Conservation (phyloP, 2,888 invertebrate species). For the Erynnis tages region DNA sequence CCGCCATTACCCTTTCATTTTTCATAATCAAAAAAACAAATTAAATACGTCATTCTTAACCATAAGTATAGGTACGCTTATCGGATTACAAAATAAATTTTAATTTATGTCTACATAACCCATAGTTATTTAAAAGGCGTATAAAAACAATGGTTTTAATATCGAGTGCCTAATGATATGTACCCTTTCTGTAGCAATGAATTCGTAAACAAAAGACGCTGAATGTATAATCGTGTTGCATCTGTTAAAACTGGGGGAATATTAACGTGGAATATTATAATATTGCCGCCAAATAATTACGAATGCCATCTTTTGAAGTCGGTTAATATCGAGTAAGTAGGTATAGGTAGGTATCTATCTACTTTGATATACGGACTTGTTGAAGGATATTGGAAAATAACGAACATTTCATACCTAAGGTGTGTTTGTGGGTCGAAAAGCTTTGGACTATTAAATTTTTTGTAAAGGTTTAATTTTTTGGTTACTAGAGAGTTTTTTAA, state of each 20-base stretch:
- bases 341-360: neutral
- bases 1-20: no score
- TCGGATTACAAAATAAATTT: neutral
- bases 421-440: no score
- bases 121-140: conserved; percentile 19
- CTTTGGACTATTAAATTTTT: no score
- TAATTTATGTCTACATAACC: conserved; percentile 6
- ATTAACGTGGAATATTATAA: conserved; percentile 34
- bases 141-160: conserved; percentile 46
- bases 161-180: conserved; percentile 64
- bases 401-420: no score
- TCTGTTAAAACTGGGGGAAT: conserved; percentile 57
- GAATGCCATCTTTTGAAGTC: neutral
- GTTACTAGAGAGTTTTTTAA: no score
- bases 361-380: neutral
- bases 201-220: conserved; percentile 66
- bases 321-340: neutral
- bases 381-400: no score
- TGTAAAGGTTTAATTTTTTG: no score
- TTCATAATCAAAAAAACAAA: no score
- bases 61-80: no score
- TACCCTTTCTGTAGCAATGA: conserved; percentile 60
- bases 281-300: conserved; percentile 14
- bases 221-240: conserved; percentile 70
- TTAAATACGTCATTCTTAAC: no score